Percentiles rank a stretch among this genome's conserved stretches.
phyloP scores from a whole-genome alignment of 2,797 vertebrate genomes.

The Sorex maritimensis region DNA sequence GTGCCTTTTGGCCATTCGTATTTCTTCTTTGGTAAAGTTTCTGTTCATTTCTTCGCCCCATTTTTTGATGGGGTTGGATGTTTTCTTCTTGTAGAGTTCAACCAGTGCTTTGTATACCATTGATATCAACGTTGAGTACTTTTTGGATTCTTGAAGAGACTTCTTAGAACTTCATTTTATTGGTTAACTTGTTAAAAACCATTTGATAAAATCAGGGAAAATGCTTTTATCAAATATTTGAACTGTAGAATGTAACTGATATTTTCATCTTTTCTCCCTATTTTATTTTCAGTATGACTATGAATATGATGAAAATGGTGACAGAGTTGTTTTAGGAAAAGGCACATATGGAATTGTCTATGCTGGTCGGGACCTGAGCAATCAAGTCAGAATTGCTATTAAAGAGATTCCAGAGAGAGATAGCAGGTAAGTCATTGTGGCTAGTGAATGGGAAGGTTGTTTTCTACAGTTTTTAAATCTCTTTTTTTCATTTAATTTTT shows the following conservation, averaged over 20 bases:
- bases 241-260: conserved; percentile 53
- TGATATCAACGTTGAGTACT: neutral
- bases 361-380: conserved; percentile 98
- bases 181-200: conserved; percentile 41
- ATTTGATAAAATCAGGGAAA: conserved; percentile 29
- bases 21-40: too few relatives aligned
- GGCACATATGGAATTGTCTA: conserved; percentile 98
- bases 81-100: too few relatives aligned
- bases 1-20: too few relatives aligned
- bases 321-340: conserved; percentile 96
- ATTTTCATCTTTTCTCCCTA: neutral
- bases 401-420: conserved; percentile 99
- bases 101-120: too few relatives aligned
- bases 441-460: neutral
- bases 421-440: conserved; percentile 93
- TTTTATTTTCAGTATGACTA: conserved; percentile 96
- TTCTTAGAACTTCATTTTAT: neutral
- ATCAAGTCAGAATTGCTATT: conserved; percentile 99
- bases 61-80: too few relatives aligned
- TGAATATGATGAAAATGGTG: conserved; percentile 97
- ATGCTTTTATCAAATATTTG: conserved; percentile 28
- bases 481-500: too few relatives aligned
- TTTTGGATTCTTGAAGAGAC: conserved; percentile 21
- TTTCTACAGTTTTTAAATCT: too few relatives aligned
- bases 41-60: too few relatives aligned